phyloP scores from a whole-genome alignment of 2,888 invertebrate genomes.

The Amiota minor region DNA sequence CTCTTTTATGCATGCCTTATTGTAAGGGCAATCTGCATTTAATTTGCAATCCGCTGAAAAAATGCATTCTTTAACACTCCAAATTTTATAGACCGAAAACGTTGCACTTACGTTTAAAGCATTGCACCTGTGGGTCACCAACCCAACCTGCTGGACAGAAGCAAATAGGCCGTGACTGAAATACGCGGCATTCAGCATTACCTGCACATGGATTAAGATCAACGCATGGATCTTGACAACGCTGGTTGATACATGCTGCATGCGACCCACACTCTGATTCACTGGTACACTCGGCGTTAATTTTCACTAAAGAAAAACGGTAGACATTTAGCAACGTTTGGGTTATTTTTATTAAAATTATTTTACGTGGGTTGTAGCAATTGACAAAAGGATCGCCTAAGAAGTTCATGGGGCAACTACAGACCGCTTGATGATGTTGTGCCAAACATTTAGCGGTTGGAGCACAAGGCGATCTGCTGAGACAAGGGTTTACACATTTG shows the following conservation, averaged over 20 bases:
- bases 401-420: slow-evolving; percentile 83
- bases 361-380: slow-evolving; percentile 76
- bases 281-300: slow-evolving; percentile 80
- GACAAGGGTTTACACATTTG: slow-evolving; percentile 85
- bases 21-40: slow-evolving; percentile 87
- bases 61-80: neutral
- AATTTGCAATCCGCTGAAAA: slow-evolving; percentile 84
- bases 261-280: slow-evolving; percentile 85
- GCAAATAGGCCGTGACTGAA: slow-evolving; percentile 86
- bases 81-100: neutral
- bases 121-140: slow-evolving; percentile 88
- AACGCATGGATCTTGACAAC: slow-evolving; percentile 87
- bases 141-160: slow-evolving; percentile 89
- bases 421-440: slow-evolving; percentile 83
- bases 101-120: slow-evolving; percentile 85
- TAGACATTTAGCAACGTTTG: neutral
- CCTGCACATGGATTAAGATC: slow-evolving; percentile 85
- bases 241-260: slow-evolving; percentile 85
- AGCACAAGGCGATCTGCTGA: slow-evolving; percentile 80
- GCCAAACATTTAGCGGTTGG: slow-evolving; percentile 85
- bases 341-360: neutral
- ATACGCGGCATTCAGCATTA: slow-evolving; percentile 85
- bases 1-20: slow-evolving; percentile 85
- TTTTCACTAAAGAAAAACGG: slow-evolving; percentile 56
- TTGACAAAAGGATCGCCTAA: slow-evolving; percentile 87